phyloP scores from a whole-genome alignment of 2,888 invertebrate species.

The Terebella lapidaria region DNA sequence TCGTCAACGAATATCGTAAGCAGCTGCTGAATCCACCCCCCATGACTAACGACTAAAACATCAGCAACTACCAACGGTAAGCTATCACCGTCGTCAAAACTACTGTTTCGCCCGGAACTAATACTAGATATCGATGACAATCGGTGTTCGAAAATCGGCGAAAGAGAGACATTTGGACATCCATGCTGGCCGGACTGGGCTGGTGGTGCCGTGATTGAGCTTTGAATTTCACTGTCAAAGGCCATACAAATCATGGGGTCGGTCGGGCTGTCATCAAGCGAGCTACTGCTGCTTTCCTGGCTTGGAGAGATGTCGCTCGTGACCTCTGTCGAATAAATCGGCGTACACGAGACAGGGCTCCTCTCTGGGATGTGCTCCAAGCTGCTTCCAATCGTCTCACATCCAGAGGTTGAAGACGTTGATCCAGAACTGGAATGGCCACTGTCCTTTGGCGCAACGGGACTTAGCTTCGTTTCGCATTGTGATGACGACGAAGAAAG shows the following conservation, averaged over 20 bases:
- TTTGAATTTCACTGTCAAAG: slow-evolving; percentile 1
- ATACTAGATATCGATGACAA: slow-evolving; percentile 40
- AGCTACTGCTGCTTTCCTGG: slow-evolving; percentile 1
- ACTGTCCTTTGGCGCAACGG: background rate
- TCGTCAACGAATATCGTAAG: slow-evolving; percentile 10
- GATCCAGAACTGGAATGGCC: background rate
- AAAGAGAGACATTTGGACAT: slow-evolving; percentile 49
- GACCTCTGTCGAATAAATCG: background rate
- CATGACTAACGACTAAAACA: slow-evolving; percentile 16
- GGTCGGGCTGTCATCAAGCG: background rate
- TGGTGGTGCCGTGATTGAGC: slow-evolving; percentile 1
- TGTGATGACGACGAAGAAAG: background rate
- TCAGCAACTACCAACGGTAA: slow-evolving; percentile 29
- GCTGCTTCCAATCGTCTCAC: background rate
- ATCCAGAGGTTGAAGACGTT: slow-evolving; percentile 1
- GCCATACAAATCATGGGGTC: background rate
- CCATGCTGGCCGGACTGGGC: slow-evolving; percentile 14
- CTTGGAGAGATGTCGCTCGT: background rate
- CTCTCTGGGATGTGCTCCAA: background rate
- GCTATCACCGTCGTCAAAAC: slow-evolving; percentile 37
- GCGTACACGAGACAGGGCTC: background rate
- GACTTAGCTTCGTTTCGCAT: background rate
- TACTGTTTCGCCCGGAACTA: slow-evolving; percentile 44
- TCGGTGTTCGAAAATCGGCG: slow-evolving; percentile 38
- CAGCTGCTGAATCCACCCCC: slow-evolving; percentile 11